Base-by-base conservation (phyloP, 2,888 invertebrate species). In the Nematopogon swammerdamellus region DNA sequence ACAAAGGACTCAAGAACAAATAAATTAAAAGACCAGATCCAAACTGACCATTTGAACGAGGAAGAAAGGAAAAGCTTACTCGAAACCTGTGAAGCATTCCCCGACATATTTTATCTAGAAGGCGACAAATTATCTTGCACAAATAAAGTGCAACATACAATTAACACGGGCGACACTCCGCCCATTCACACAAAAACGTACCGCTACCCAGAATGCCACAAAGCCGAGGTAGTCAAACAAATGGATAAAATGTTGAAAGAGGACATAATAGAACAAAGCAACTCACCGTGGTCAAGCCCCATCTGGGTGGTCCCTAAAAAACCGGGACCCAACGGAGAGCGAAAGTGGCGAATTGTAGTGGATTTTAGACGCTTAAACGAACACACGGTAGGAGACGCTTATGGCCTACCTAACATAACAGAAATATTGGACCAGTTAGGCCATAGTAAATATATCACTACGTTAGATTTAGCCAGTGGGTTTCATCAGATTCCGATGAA, bases 111-210 rank as follows among this genome's bases (percentile, higher is more conserved):
- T 17, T 19, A 49, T 17, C 19, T 45, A 3, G 18, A 16, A 5
- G 49, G 30, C 2, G 49, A 49, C 8, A 18, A 17, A 3, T 17
- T 49, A 2, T 36, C 42, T 1, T 46, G 6, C 42, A 46, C 46
- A 36, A 46, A 45, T 36, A n/a, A 16, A n/a, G 17, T 25, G 11
- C 10, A 49, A 42, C 46, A 49, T 17, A 6, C 6, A 30, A 49
- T 49, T 18, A 17, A 6, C 11, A 49, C 49, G 3, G 25, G 3
- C 3, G 18, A 8, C 2, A n/a, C 46, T 5, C 2, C 19, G 10
- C 49, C 49, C 10, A 45, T 49, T 19, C 19, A 49, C 17, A 16
- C 19, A n/a, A 49, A 49, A 19, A 18, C 45, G 5, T 49, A 49
- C 19, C 11, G 46, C 16, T 49, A 44, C n/a, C 49, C 49, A 2